A percentile compares a stretch with the other conserved stretches of the same genome.
Conservation (phyloP, 2,888 invertebrate genomes). For the Boloria euphrosyne region DNA sequence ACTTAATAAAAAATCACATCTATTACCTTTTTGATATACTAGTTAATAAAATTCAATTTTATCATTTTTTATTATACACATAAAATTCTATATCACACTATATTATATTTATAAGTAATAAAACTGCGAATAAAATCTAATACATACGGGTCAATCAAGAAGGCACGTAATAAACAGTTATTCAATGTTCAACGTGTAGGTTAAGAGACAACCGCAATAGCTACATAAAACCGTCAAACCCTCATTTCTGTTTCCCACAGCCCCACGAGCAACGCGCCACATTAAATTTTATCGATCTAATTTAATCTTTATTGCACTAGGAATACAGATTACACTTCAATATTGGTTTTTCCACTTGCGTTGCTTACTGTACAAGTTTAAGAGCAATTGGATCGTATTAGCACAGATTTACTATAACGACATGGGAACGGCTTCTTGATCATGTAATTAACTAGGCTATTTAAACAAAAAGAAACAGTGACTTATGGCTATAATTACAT, state of each 20-base stretch:
- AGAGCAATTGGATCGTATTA: constrained; percentile 48
- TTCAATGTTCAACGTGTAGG: constrained; percentile 34
- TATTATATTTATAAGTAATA: background rate
- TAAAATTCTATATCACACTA: too few relatives aligned
- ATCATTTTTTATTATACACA: too few relatives aligned
- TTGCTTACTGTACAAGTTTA: constrained; percentile 35
- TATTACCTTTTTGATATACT: too few relatives aligned
- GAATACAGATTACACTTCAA: constrained; percentile 28
- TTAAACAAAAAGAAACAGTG: constrained; percentile 24
- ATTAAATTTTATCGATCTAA: constrained; percentile 8
- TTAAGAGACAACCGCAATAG: constrained; percentile 41
- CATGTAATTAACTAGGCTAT: constrained; percentile 40
- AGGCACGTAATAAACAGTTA: constrained; percentile 38
- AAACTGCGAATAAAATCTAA: constrained; percentile 25
- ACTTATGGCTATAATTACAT: constrained; percentile 9
- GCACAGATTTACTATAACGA: constrained; percentile 54
- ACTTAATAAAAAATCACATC: too few relatives aligned
- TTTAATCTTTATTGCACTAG: constrained; percentile 15
- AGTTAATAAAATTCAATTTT: too few relatives aligned
- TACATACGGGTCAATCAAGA: constrained; percentile 34
- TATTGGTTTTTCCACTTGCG: constrained; percentile 12
- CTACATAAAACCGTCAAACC: constrained; percentile 47
- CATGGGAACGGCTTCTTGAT: constrained; percentile 42
- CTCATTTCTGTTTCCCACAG: constrained; percentile 62
- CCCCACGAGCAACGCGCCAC: constrained; percentile 36